phyloP scores from a whole-genome alignment of 2,113 vertebrate species.

The Leptosomus discolor region DNA sequence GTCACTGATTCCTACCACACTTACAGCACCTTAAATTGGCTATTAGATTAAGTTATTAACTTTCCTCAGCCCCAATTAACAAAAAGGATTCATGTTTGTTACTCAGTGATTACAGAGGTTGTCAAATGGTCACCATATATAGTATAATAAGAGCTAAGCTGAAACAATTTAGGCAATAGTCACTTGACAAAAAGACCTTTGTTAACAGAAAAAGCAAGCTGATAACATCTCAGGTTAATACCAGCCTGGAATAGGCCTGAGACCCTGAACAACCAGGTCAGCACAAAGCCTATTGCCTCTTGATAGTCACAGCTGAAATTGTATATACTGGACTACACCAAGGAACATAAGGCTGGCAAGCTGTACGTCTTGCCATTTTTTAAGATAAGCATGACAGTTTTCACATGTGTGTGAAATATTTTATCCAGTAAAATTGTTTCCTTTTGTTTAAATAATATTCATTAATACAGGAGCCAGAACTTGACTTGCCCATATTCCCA shows the following conservation, averaged over 20 bases:
- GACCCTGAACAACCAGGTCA: background rate
- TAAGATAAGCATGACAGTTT: accelerated
- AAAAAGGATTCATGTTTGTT: background rate
- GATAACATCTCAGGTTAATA: background rate
- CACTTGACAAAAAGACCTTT: background rate
- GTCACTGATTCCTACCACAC: background rate
- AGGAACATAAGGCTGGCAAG: background rate
- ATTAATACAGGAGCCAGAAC: background rate
- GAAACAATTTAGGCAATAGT: background rate
- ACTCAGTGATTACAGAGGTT: background rate
- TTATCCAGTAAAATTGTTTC: background rate
- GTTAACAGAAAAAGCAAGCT: background rate
- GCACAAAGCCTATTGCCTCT: background rate
- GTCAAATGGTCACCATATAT: background rate
- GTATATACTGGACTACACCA: accelerated
- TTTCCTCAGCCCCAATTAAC: background rate
- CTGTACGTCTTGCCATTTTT: background rate
- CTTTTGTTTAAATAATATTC: background rate
- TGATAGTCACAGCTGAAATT: background rate
- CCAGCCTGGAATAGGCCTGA: background rate
- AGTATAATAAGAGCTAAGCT: background rate
- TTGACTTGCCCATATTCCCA: background rate
- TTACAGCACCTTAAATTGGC: background rate
- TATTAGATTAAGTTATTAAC: background rate
- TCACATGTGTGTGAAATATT: accelerated